phyloP scores from a whole-genome alignment of 2,797 vertebrate species.

The Acrossocheilus wenchowensis region DNA sequence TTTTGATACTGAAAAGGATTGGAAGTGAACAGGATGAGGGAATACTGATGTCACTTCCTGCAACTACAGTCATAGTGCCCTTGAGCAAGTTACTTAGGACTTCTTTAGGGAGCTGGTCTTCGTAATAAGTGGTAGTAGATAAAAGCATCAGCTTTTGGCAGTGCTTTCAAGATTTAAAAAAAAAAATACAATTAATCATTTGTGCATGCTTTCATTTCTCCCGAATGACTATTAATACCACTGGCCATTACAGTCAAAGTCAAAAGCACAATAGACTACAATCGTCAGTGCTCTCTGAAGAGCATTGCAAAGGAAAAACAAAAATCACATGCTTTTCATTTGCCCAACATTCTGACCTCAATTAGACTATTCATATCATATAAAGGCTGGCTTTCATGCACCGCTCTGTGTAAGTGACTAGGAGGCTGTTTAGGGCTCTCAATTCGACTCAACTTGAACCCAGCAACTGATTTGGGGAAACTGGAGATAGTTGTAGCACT shows the following conservation, averaged over 20 bases:
- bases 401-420: not conserved
- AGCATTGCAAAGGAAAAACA: not conserved
- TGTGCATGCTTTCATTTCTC: constrained; percentile 20
- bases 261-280: constrained; percentile 26
- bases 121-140: constrained; percentile 1
- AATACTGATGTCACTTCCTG: constrained; percentile 37
- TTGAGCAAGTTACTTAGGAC: constrained; percentile 9
- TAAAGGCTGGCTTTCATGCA: constrained; percentile 26
- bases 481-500: not conserved
- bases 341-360: constrained; percentile 28
- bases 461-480: not conserved
- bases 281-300: not conserved
- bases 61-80: not conserved
- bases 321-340: constrained; percentile 40
- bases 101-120: not conserved
- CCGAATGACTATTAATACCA: constrained; percentile 28
- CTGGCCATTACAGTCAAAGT: constrained; percentile 20
- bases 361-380: constrained; percentile 20
- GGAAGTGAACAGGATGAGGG: not conserved
- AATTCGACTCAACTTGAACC: not conserved
- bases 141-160: constrained; percentile 25
- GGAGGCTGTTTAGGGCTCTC: not conserved
- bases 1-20: not conserved
- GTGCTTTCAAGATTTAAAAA: constrained; percentile 4
- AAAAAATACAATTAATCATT: constrained; percentile 18